These are phyloP conservation scores for Oreonectes daqikongensis DNA, from an alignment of 2,797 vertebrate species.

Conservation along the genomic window DNA sequence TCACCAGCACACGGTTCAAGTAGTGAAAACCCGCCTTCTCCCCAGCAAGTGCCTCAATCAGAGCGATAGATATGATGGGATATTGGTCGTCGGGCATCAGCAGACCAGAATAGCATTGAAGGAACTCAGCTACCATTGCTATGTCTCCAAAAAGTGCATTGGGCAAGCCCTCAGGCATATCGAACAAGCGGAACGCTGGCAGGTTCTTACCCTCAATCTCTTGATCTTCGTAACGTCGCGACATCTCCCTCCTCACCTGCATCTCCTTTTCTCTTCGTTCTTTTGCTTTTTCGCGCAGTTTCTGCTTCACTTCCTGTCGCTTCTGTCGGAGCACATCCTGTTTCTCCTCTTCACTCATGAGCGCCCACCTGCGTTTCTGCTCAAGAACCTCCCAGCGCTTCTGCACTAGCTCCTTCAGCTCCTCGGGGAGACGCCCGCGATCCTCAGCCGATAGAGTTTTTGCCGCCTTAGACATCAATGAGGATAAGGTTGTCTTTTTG, in stretches of 20 bases:
- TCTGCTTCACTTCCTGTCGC: slow-evolving; percentile 87
- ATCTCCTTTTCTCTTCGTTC: slow-evolving; percentile 90
- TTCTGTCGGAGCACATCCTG: slow-evolving; percentile 88
- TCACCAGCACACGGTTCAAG: slow-evolving; percentile 90
- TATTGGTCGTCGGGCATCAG: slow-evolving; percentile 93
- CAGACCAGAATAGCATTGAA: slow-evolving; percentile 90
- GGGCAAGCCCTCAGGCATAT: slow-evolving; percentile 94
- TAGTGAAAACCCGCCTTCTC: slow-evolving; percentile 94
- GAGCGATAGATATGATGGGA: slow-evolving; percentile 86
- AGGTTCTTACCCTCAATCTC: slow-evolving; percentile 83
- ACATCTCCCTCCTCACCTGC: slow-evolving; percentile 86
- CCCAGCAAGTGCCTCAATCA: slow-evolving; percentile 91
- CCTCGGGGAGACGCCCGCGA: slow-evolving; percentile 88
- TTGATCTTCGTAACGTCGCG: slow-evolving; percentile 91
- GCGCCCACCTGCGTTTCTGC: slow-evolving; percentile 87
- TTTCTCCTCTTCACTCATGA: slow-evolving; percentile 90
- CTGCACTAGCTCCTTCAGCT: slow-evolving; percentile 85
- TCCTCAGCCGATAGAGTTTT: slow-evolving; percentile 88
- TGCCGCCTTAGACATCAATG: slow-evolving; percentile 88
- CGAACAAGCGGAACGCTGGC: slow-evolving; percentile 88
- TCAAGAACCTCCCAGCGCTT: slow-evolving; percentile 92
- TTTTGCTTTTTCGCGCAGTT: slow-evolving; percentile 89
- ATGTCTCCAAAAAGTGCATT: slow-evolving; percentile 94
- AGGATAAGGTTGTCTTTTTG: slow-evolving; percentile 88
- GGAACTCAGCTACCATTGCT: slow-evolving; percentile 94